Evolutionary conservation across 2,888 invertebrate genomes (phyloP).

Genomic region (Ptychoptera albimana): DNA sequence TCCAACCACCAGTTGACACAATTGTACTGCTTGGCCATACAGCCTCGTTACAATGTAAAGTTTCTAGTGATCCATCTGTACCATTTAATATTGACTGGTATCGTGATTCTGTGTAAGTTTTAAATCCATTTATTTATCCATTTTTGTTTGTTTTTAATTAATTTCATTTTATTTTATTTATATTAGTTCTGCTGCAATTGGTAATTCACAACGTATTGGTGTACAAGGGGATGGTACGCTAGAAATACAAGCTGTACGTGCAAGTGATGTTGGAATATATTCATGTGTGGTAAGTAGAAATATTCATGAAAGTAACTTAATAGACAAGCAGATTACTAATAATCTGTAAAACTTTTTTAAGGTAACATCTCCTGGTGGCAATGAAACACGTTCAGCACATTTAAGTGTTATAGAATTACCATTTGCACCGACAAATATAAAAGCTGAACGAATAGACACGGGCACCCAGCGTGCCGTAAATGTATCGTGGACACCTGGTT

Average conservation of each 20-base stretch:
- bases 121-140: slow-evolving; percentile 31
- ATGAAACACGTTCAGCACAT: slow-evolving; percentile 74
- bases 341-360: slow-evolving; percentile 18
- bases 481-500: slow-evolving; percentile 88
- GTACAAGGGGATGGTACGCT: slow-evolving; percentile 70
- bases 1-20: slow-evolving; percentile 84
- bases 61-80: slow-evolving; percentile 79
- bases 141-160: not conserved
- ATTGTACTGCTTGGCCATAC: slow-evolving; percentile 83
- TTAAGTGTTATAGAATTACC: slow-evolving; percentile 89
- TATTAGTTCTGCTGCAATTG: slow-evolving; percentile 38
- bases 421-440: slow-evolving; percentile 77
- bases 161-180: slow-evolving; percentile 12
- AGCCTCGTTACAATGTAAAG: slow-evolving; percentile 85
- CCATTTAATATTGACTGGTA: slow-evolving; percentile 79
- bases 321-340: not conserved
- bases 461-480: slow-evolving; percentile 64
- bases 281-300: slow-evolving; percentile 51
- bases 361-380: slow-evolving; percentile 76
- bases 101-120: slow-evolving; percentile 52
- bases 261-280: slow-evolving; percentile 88
- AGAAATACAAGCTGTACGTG: slow-evolving; percentile 74
- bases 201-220: slow-evolving; percentile 51
- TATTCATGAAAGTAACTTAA: not conserved
- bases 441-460: slow-evolving; percentile 50